A percentile compares a stretch with the other conserved stretches of the same genome.
Evolutionary conservation across 2,888 invertebrate genomes (phyloP).

Genomic region (Neria commutata): DNA sequence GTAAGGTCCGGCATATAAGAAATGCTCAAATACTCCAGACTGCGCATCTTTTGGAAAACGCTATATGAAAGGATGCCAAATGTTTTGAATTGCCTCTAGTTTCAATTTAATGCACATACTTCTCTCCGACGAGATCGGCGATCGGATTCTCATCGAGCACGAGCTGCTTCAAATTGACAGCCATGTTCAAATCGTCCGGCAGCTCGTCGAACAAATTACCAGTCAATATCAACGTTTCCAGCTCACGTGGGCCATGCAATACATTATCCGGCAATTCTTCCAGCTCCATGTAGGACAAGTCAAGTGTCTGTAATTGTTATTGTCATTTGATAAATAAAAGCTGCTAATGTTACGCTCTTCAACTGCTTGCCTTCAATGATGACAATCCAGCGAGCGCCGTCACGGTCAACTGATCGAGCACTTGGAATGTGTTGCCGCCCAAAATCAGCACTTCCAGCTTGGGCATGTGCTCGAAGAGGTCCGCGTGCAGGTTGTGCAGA

Average conservation of each 20-base stretch:
- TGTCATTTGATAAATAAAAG: constrained; percentile 2
- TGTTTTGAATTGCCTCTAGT: background rate
- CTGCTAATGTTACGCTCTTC: too few relatives aligned
- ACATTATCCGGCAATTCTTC: constrained; percentile 69
- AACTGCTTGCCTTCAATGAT: constrained; percentile 67
- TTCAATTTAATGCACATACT: constrained; percentile 43
- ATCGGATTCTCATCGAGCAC: constrained; percentile 77
- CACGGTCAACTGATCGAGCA: constrained; percentile 69
- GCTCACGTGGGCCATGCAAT: constrained; percentile 70
- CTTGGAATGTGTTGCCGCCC: constrained; percentile 75
- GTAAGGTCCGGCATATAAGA: constrained; percentile 70
- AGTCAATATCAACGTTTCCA: constrained; percentile 71
- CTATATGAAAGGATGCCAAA: constrained; percentile 57
- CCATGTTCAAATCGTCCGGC: constrained; percentile 69
- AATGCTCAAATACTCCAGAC: constrained; percentile 71
- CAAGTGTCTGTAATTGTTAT: constrained; percentile 65
- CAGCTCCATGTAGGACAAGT: constrained; percentile 73
- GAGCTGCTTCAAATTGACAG: constrained; percentile 67
- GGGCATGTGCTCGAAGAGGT: constrained; percentile 77
- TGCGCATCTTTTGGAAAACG: constrained; percentile 69
- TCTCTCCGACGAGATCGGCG: constrained; percentile 63
- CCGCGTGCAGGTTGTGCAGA: constrained; percentile 72
- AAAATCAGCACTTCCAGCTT: constrained; percentile 72
- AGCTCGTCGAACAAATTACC: constrained; percentile 69
- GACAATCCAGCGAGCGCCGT: constrained; percentile 71